Evolutionary conservation across 2,113 vertebrate genomes (phyloP), one percentile per base, ranked within the genome.

Genomic region (Hypomesus transpacificus): DNA sequence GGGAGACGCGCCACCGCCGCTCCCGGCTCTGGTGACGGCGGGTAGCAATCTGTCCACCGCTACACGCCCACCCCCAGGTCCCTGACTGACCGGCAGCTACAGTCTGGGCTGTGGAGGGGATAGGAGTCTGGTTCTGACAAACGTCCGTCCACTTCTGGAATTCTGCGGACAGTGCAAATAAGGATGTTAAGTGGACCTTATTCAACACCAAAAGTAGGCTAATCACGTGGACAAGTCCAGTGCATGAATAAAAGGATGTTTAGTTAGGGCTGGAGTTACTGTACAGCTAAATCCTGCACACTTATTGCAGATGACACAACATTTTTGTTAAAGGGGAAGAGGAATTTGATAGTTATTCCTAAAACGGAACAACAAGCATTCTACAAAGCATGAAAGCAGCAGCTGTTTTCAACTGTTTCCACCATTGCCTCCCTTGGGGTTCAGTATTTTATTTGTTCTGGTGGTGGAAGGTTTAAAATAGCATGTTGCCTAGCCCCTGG

Each of bases 381-480:
- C 17, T n/a, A 9, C 18, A 17, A 28, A 70, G 53, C 50, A 62
- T 53, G 34, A 77, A 76, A 66, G 61, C 80, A 68, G 73, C 76
- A 76, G 80, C 59, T 80, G 76, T 75, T 74, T 73, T 69, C 26
- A 74, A 56, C 69, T 68, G 26, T 76, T 72, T 78, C 65, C 66
- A 52, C 63, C 14, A 14, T 28, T 62, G 69, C 69, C 22, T 77
- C 77, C 81, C 78, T 21, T 4, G 3, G 69, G 69, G 39, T 39
- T 56, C 67, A 57, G 14, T 18, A 46, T 74, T 80, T 71, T 75
- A 80, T 86, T 85, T 87, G 73, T 83, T 83, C 75, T 74, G 60
- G 79, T 79, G 74, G 58, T 63, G 67, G 80, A 68, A 68, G 63
- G 52, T 74, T 84, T 82, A 74, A 87, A 87, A 86, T 77, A 87